Base-by-base conservation (phyloP, 1,140 invertebrate species). In the Philopotamus ludificatus region DNA sequence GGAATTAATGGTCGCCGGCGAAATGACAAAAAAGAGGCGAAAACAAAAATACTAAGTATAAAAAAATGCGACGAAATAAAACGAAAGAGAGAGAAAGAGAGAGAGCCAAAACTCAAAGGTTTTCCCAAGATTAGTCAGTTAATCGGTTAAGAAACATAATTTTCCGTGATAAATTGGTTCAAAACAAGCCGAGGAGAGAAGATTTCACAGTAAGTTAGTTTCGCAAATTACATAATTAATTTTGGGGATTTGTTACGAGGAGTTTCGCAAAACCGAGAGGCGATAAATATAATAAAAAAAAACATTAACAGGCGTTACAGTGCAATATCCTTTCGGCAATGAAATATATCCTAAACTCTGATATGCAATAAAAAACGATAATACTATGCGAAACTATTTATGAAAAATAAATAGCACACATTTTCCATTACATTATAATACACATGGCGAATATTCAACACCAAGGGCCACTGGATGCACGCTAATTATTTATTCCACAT, bases 191-290 rank as follows among this genome's bases (percentile, higher is more conserved):
- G 42, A 47, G 41, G 25, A 60, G 57, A 28, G 57, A 60, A 60
- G 57, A 60, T 60, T 60, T 60, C 57, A 47, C 57, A 60, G 57
- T 49, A 47, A 60, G 57, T 60, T 60, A 60, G 57, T 60, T 60
- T 60, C 57, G 23, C 57, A 60, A 60, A 60, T 60, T 60, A 34
- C 57, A 34, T 60, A 60, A 60, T 60, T 60, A 60, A 60, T 60
- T 60, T 60, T 23, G 22, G 7, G 57, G 28, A 57, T 60, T 60
- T 42, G 57, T 60, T 60, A 47, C 57, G 4, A 8, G 44, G 44
- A 12, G 44, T 47, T 44, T 15, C 57, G 57, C 51, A 22, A 54
- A 10, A 34, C 22, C 26, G 18, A 47, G 44, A 15, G 15, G 44
- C 4, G 12, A 34, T 12, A 12, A 4, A 34, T 4, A 34, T 34